Evolutionary conservation across 1,140 invertebrate species (phyloP).

Genomic region (Rhyacophila brunnea): DNA sequence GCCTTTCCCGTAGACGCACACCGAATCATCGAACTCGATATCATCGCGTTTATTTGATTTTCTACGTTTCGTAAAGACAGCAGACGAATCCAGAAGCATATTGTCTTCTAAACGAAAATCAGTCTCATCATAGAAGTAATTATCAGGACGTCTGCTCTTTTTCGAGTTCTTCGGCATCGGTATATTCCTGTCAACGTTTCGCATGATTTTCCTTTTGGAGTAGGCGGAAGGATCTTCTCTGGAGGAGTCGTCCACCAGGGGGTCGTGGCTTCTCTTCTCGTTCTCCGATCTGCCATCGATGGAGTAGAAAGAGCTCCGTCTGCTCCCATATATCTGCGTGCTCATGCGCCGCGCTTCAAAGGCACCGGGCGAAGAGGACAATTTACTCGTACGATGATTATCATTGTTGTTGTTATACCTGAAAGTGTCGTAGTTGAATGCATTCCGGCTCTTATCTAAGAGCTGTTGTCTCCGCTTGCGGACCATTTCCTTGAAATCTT

Average conservation of each 20-base stretch:
- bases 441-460: slow-evolving; percentile 30
- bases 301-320: slow-evolving; percentile 47
- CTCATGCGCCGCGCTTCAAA: slow-evolving; percentile 26
- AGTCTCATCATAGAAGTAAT: slow-evolving; percentile 54
- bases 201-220: slow-evolving; percentile 49
- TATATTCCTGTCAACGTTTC: slow-evolving; percentile 51
- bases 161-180: slow-evolving; percentile 14
- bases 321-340: slow-evolving; percentile 30
- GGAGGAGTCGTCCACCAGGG: slow-evolving; percentile 50
- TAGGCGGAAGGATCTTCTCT: slow-evolving; percentile 52
- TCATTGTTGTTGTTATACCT: slow-evolving; percentile 20
- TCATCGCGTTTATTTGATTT: slow-evolving; percentile 37
- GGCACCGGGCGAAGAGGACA: slow-evolving; percentile 19
- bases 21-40: slow-evolving; percentile 22
- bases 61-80: slow-evolving; percentile 50
- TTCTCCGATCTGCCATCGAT: slow-evolving; percentile 44
- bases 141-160: slow-evolving; percentile 40
- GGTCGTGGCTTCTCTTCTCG: slow-evolving; percentile 49
- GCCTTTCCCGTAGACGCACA: slow-evolving; percentile 23
- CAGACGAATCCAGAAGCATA: slow-evolving; percentile 50
- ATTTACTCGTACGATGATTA: slow-evolving; percentile 24
- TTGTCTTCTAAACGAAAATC: slow-evolving; percentile 52
- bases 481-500: slow-evolving; percentile 50
- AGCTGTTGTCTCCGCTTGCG: slow-evolving; percentile 49
- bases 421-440: slow-evolving; percentile 33